Evolutionary conservation across 1,140 invertebrate genomes (phyloP), one percentile per base, ranked within the genome.

Genomic region (Polyergus mexicanus): DNA sequence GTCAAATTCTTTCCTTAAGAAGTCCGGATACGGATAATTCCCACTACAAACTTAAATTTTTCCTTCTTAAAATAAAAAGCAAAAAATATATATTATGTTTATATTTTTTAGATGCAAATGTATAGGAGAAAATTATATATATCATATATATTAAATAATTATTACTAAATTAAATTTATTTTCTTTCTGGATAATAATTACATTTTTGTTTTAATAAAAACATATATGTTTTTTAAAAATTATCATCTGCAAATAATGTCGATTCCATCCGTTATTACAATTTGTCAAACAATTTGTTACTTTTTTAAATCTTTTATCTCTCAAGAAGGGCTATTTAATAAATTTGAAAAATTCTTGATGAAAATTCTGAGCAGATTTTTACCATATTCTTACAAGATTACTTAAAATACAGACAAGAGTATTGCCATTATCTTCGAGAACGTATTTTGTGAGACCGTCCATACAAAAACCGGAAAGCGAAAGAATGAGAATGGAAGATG

Each of bases 271-370:
- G 35, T 81, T 81, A 71, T 54, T 81, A 81, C 25, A 72, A 72
- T 78, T 86, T 84, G 65, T 88, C 75, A 77, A 76, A 65, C 47
- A 89, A 28, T 66, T 47, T 60, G 58, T 38, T 35, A 81, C n/a
- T n/a, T n/a, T n/a, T 47, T 65, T 28, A 16, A 22, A 25, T 51
- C 13, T 16, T 3, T 51, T 13, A 13, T 22, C 58, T 10, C 11
- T 22, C 16, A 22, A 44, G 38, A 11, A 77, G 58, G 3, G 25
- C 63, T 76, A 54, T 56, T 41, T 10, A 87, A 83, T 89, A 86
- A 89, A 54, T 41, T 32, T 2, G 10, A 78, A 13, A 28, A 35
- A 63, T 65, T 44, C 19, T 47, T 38, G 22, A 68, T 54, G 25
- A 19, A 58, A 32, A 16, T 47, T 47, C 25, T 11, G 22, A 13